A percentile compares a stretch with the other conserved stretches of the same genome.
These are phyloP conservation scores for Caracal caracal DNA, from an alignment of 2,113 vertebrate species.

Conservation along the genomic window DNA sequence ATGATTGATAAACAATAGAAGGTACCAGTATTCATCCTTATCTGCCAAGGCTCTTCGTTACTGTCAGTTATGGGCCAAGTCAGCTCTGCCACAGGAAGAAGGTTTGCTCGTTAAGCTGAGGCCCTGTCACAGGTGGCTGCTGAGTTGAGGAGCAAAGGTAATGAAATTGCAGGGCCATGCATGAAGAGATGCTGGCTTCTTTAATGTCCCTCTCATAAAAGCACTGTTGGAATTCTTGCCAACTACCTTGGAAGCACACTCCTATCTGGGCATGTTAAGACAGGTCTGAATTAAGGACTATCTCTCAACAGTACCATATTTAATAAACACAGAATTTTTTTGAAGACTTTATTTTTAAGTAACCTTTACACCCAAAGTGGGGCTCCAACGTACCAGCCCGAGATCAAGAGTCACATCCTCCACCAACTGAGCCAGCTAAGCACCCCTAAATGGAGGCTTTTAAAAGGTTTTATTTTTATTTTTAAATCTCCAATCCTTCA, in stretches of 20 bases:
- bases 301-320: not conserved
- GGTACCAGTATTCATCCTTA: not conserved
- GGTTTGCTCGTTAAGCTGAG: not conserved
- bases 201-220: not conserved
- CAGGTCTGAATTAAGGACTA: not conserved
- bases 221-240: not conserved
- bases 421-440: not conserved
- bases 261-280: not conserved
- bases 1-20: not conserved
- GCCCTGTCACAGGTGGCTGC: not conserved
- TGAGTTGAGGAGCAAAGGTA: not conserved
- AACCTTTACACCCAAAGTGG: not conserved
- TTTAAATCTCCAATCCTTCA: not conserved
- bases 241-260: not conserved
- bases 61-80: not conserved
- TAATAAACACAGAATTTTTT: not conserved
- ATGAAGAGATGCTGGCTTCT: not conserved
- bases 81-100: not conserved
- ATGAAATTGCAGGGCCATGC: not conserved
- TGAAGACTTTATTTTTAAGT: not conserved
- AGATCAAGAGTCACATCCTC: not conserved
- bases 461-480: not conserved
- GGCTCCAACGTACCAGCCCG: not conserved
- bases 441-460: not conserved
- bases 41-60: not conserved